Percentiles rank a stretch among this genome's conserved stretches.
Conservation (phyloP, 2,797 vertebrate species). For the Hapalemur alaotrensis region DNA sequence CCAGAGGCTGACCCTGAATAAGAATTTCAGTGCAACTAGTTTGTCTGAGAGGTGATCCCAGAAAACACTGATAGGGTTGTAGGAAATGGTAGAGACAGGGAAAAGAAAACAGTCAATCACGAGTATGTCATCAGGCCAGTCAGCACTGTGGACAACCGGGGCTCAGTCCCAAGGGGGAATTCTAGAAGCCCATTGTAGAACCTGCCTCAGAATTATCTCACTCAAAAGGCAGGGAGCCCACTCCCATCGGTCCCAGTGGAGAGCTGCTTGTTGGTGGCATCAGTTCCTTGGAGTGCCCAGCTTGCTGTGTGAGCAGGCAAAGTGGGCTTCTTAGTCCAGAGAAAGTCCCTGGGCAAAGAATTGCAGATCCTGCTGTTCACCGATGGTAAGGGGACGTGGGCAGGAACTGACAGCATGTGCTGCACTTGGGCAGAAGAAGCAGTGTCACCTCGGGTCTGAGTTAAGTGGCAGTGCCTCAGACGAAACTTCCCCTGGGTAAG, state of each 20-base stretch:
- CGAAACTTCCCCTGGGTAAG: background rate
- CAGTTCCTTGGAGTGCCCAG: background rate
- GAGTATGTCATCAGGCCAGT: background rate
- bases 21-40: slow-evolving; percentile 36
- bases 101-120: background rate
- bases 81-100: background rate
- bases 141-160: background rate
- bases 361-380: background rate
- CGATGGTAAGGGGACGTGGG: background rate
- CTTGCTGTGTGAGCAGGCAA: background rate
- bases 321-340: background rate
- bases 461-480: background rate
- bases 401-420: background rate
- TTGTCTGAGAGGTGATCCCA: background rate
- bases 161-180: background rate
- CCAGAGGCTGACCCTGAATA: background rate
- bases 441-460: background rate
- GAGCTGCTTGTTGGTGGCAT: background rate
- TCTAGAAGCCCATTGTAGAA: background rate
- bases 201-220: background rate
- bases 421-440: background rate
- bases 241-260: background rate
- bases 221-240: background rate
- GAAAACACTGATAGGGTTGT: background rate
- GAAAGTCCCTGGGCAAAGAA: background rate